Base-by-base conservation (phyloP, 2,113 vertebrate species). In the Mormoops blainvillei region DNA sequence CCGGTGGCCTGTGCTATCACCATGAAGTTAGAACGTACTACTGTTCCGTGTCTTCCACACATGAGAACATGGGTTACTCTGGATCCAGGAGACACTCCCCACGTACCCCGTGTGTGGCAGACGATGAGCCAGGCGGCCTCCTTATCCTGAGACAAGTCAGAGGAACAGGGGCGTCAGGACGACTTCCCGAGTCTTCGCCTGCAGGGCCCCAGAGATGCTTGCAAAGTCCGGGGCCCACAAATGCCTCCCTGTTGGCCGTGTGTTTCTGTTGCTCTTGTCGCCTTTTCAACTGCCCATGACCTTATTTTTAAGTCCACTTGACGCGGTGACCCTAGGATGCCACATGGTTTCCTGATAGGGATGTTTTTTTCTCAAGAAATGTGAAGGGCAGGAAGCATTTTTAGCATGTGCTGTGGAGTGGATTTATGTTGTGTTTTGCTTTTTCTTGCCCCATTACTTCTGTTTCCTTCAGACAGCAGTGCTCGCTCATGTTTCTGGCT, bases 351-450 rank as follows among this genome's bases (percentile, higher is more conserved):
- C 43, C 56, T 41, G 43, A 50, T 7, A 78, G 33, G 15, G 36
- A 4, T 19, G 76, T 90, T 61, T n/a, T 33, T 73, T 71, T 85
- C 50, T 76, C 10, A 43, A 56, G 5, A 26, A 83, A 45, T 73
- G 20, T 33, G 15, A 71, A 56, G 45, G 2, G 0, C 14, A 56
- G 48, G 48, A 18, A n/a, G 65, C 50, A 15, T 50, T 73, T 91
- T 71, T 63, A 70, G 22, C 22, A 3, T 54, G 43, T 4, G 52
- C 38, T 4, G 31, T 50, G 16, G 0, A 14, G 9, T 41, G 33
- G 20, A 4, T 13, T 0, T 5, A 4, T 6, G 0, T 5, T 8
- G 19, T 28, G 58, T 24, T 73, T 28, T 31, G 8, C 19, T 22
- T 16, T 56, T 38, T 94, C 24, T 48, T 61, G 84, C 83, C 84